Evolutionary conservation across 2,888 invertebrate genomes (phyloP).

Genomic region (Cheilosia soror): DNA sequence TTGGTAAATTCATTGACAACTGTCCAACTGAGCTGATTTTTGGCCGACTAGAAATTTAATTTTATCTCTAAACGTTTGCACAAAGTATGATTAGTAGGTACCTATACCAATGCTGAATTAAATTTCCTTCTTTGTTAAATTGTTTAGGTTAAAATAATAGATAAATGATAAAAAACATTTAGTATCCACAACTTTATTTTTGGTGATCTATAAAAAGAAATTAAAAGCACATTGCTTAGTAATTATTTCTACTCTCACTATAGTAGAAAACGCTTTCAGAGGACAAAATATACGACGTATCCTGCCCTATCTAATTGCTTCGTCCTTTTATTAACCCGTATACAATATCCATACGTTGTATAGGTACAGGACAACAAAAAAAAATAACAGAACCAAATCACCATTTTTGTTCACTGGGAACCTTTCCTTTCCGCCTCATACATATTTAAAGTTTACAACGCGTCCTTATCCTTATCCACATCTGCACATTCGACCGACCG

Average conservation of each 20-base stretch:
- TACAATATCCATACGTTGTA: not conserved
- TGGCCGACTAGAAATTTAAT: too few relatives aligned
- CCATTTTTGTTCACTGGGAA: constrained; percentile 61
- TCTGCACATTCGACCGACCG: constrained; percentile 72
- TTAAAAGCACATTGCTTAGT: constrained; percentile 5
- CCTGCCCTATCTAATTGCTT: constrained; percentile 65
- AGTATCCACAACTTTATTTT: not conserved
- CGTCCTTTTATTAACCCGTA: constrained; percentile 66
- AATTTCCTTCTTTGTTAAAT: too few relatives aligned
- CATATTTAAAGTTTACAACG: constrained; percentile 73
- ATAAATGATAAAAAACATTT: too few relatives aligned
- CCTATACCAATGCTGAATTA: too few relatives aligned
- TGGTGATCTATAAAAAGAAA: not conserved
- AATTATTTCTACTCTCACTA: constrained; percentile 40
- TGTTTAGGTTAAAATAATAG: too few relatives aligned
- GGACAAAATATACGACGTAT: constrained; percentile 46
- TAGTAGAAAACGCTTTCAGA: constrained; percentile 28
- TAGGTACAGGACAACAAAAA: constrained; percentile 1
- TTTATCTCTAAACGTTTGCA: too few relatives aligned
- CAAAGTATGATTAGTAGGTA: too few relatives aligned
- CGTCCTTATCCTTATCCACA: constrained; percentile 72
- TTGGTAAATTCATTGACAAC: too few relatives aligned
- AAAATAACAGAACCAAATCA: constrained; percentile 28
- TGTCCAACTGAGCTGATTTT: too few relatives aligned
- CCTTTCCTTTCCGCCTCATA: constrained; percentile 61